phyloP scores from a whole-genome alignment of 92 coral and sea anemone species.

The Chrysogorgia sp. region DNA sequence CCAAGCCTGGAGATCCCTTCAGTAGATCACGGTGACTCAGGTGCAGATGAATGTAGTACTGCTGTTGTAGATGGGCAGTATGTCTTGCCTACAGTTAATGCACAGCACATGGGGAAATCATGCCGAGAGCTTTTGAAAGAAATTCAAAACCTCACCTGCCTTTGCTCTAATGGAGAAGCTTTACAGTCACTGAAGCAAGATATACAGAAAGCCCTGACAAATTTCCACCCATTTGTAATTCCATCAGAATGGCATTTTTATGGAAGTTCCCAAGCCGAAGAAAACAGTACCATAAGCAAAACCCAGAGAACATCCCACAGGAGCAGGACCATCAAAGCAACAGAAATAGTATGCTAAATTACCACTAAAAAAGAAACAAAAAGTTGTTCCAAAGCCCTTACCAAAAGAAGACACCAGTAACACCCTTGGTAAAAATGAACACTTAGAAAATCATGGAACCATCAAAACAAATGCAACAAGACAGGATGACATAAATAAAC shows the following conservation, averaged over 20 bases:
- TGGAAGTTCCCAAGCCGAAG: conserved; percentile 17
- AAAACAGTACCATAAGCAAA: neutral
- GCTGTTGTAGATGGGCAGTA: neutral
- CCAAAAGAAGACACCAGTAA: conserved; percentile 18
- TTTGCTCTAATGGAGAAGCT: conserved; percentile 19
- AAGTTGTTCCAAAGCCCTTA: conserved; percentile 8
- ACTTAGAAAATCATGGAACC: neutral
- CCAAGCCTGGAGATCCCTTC: conserved; percentile 5
- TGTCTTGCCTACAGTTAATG: conserved; percentile 3
- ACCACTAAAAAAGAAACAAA: conserved; percentile 18
- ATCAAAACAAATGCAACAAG: neutral
- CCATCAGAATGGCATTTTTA: conserved; percentile 20
- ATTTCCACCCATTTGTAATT: neutral
- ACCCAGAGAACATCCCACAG: neutral
- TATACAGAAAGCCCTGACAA: neutral
- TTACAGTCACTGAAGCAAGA: conserved; percentile 15
- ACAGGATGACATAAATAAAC: neutral
- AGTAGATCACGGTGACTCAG: neutral
- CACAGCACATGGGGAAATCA: conserved; percentile 15
- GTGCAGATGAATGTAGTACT: neutral
- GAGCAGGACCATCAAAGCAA: conserved; percentile 5
- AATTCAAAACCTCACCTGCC: conserved; percentile 14
- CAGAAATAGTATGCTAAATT: conserved; percentile 32
- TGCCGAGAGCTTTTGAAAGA: conserved; percentile 20
- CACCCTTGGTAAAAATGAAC: conserved; percentile 6